A percentile compares a stretch with the other conserved stretches of the same genome.
Evolutionary conservation across 1,140 invertebrate genomes (phyloP).

Genomic region (Chrysoperla carnea): DNA sequence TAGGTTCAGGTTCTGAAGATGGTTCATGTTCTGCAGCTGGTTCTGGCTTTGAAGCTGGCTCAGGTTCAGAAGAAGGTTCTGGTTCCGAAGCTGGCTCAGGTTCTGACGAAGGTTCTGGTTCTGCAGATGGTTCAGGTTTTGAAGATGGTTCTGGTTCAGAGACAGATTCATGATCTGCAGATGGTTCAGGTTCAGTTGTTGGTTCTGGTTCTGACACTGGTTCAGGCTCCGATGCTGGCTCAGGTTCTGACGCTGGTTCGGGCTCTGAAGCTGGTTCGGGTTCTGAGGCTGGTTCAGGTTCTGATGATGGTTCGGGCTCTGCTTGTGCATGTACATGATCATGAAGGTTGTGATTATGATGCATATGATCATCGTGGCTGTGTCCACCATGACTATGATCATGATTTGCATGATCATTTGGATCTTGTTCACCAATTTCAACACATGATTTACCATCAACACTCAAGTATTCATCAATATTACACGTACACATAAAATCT

Average conservation of each 20-base stretch:
- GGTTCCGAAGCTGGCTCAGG: conserved; percentile 6
- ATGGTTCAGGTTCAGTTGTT: conserved; percentile 8
- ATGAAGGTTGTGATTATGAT: conserved; percentile 9
- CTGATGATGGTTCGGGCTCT: conserved; percentile 9
- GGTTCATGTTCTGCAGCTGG: conserved; percentile 13
- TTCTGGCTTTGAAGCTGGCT: conserved; percentile 14
- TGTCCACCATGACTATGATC: conserved; percentile 14
- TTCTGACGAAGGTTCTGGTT: conserved; percentile 9
- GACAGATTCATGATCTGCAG: conserved; percentile 18
- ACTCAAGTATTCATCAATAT: conserved; percentile 28
- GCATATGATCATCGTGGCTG: conserved; percentile 3
- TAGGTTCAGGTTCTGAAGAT: conserved; percentile 8
- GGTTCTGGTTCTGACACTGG: conserved; percentile 11
- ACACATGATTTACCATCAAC: conserved; percentile 26
- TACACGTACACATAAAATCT: conserved; percentile 54
- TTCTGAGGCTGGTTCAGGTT: conserved; percentile 15
- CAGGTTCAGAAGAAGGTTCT: conserved; percentile 12
- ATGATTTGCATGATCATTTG: not conserved
- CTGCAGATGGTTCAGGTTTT: conserved; percentile 12
- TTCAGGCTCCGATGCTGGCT: conserved; percentile 13
- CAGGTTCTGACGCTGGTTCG: conserved; percentile 14
- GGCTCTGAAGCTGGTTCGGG: conserved; percentile 13
- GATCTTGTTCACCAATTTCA: not conserved
- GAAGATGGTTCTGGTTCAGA: conserved; percentile 11
- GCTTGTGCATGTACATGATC: conserved; percentile 9